Evolutionary conservation across 2,888 invertebrate species (phyloP).

Genomic region (Parapristionchus giblindavisi): DNA sequence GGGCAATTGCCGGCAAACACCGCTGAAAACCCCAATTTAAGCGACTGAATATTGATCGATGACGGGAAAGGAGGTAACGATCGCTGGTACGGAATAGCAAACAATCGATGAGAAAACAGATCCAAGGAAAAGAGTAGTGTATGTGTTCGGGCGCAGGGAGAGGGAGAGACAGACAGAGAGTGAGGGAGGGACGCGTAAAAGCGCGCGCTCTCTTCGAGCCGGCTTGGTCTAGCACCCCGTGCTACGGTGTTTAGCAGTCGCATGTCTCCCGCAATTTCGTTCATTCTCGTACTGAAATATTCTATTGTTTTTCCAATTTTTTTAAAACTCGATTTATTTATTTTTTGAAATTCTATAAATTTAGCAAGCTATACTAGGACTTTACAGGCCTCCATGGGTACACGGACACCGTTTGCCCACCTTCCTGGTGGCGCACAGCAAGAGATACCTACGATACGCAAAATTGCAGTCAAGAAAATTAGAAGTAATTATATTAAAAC

Average conservation of each 20-base stretch:
- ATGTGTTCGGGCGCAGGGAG: too few relatives aligned
- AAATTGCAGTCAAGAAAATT: background rate
- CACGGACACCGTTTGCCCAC: slow-evolving; percentile 18
- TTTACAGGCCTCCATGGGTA: background rate
- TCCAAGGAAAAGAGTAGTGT: background rate
- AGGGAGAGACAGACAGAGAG: too few relatives aligned
- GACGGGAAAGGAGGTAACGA: too few relatives aligned
- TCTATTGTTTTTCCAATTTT: slow-evolving; percentile 9
- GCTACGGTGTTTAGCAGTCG: background rate
- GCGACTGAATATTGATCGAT: too few relatives aligned
- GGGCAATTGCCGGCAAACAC: too few relatives aligned
- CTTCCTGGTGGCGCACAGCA: slow-evolving; percentile 4
- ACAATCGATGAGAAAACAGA: background rate
- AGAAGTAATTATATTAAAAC: background rate
- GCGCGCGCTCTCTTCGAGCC: slow-evolving; percentile 23
- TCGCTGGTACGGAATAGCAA: too few relatives aligned
- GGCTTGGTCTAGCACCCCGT: background rate
- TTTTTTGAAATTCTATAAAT: background rate
- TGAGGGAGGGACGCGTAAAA: background rate
- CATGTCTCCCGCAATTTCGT: background rate
- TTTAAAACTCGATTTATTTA: background rate
- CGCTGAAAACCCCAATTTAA: too few relatives aligned
- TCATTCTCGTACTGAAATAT: background rate
- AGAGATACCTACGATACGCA: background rate
- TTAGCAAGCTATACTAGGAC: background rate